Evolutionary conservation across 2,113 vertebrate species (phyloP).

Genomic region (Pseudonaja textilis): DNA sequence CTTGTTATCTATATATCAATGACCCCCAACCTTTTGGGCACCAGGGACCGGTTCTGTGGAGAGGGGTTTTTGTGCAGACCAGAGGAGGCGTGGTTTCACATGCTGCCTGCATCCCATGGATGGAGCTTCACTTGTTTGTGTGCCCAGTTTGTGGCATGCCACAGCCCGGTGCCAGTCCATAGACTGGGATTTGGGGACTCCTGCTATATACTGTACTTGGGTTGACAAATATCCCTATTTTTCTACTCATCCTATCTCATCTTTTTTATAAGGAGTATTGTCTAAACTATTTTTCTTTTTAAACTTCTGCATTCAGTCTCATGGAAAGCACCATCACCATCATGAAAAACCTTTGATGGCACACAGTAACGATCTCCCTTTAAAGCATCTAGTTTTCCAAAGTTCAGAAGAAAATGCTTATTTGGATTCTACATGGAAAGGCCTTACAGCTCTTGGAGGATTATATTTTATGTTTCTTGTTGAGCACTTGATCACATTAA

Average conservation of each 20-base stretch:
- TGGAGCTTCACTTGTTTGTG: no score
- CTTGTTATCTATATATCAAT: background rate
- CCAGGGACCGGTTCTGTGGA: no score
- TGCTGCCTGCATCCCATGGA: no score
- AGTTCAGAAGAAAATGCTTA: conserved; percentile 71
- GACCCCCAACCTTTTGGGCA: no score
- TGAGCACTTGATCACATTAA: conserved; percentile 94
- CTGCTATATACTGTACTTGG: background rate
- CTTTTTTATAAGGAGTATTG: background rate
- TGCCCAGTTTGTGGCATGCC: no score
- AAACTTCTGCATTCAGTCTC: conserved; percentile 64
- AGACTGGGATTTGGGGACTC: no score
- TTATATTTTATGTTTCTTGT: conserved; percentile 98
- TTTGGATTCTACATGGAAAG: conserved; percentile 90
- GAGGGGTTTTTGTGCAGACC: no score
- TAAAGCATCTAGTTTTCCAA: conserved; percentile 70
- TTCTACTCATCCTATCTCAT: background rate
- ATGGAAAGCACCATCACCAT: conserved; percentile 75
- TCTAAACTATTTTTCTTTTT: conserved; percentile 11
- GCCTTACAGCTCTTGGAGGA: conserved; percentile 88
- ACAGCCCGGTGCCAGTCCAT: no score
- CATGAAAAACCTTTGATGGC: conserved; percentile 67
- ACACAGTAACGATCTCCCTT: conserved; percentile 62
- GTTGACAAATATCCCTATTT: background rate
- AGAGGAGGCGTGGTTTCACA: no score